Conservation (phyloP, 2,113 vertebrate species). For the Passer domesticus region DNA sequence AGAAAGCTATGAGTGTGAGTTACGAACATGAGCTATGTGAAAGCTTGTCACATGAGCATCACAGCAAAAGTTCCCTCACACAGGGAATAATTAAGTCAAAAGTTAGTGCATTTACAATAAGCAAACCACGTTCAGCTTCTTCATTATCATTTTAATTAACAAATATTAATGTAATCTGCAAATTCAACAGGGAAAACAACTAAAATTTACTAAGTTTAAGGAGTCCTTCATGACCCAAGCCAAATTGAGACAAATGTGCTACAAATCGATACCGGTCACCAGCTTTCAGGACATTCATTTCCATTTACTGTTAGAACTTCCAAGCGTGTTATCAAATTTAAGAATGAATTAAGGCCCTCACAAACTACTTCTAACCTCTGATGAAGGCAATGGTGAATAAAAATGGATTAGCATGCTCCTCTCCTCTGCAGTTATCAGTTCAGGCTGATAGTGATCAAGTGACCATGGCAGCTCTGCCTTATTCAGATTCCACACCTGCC, state of each 20-base stretch:
- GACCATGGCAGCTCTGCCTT: neutral
- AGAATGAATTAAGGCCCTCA: constrained; percentile 8
- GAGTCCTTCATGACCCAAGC: constrained; percentile 8
- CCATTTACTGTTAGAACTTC: constrained; percentile 34
- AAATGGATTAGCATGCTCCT: constrained; percentile 31
- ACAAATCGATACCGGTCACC: neutral
- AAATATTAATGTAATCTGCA: constrained; percentile 48
- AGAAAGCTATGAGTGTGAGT: neutral
- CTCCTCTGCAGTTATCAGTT: constrained; percentile 31
- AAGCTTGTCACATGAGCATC: neutral
- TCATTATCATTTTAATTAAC: constrained; percentile 47
- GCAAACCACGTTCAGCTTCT: neutral
- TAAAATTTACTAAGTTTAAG: constrained; percentile 6
- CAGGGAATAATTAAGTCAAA: constrained; percentile 22
- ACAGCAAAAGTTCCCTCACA: neutral
- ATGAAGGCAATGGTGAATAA: constrained; percentile 24
- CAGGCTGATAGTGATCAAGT: constrained; percentile 3
- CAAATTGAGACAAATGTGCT: constrained; percentile 34
- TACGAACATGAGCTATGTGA: neutral
- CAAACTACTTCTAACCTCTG: neutral
- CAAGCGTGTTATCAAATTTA: constrained; percentile 26
- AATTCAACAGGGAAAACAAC: constrained; percentile 23
- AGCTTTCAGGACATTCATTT: constrained; percentile 7
- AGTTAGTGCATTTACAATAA: neutral
- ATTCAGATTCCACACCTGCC: neutral